Conservation (phyloP, 2,797 vertebrate species). For the Brotula barbata region DNA sequence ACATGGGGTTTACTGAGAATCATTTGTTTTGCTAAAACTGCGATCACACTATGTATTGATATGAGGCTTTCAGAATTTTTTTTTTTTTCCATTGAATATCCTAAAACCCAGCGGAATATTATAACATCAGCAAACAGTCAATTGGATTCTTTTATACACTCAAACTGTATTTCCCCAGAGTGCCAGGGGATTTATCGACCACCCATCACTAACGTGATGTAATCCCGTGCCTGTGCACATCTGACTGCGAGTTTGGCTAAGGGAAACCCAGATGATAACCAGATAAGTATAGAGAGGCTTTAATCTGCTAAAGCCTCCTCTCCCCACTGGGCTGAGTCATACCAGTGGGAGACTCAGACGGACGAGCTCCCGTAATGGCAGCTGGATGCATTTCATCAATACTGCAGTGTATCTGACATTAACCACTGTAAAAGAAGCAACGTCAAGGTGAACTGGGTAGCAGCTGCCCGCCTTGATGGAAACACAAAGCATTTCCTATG, state of each 20-base stretch:
- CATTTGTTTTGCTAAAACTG: conserved; percentile 43
- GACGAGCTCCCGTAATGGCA: conserved; percentile 32
- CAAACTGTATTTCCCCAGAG: conserved; percentile 8
- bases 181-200: conserved; percentile 57
- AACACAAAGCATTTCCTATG: conserved; percentile 21
- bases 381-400: conserved; percentile 27
- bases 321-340: conserved; percentile 29
- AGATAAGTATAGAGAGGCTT: conserved; percentile 48
- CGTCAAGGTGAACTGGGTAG: conserved; percentile 9
- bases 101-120: conserved; percentile 27
- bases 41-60: conserved; percentile 43
- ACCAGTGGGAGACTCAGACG: conserved; percentile 16
- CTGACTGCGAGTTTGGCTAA: conserved; percentile 56
- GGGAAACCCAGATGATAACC: conserved; percentile 68
- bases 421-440: conserved; percentile 7
- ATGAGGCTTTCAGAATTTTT: conserved; percentile 20
- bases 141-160: conserved; percentile 2
- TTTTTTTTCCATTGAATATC: conserved; percentile 6
- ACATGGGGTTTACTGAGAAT: conserved; percentile 28
- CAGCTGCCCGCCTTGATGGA: conserved; percentile 23
- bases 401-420: conserved; percentile 13
- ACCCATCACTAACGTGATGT: conserved; percentile 45
- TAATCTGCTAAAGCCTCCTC: conserved; percentile 66
- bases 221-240: conserved; percentile 61
- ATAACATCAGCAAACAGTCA: conserved; percentile 19